These are phyloP conservation scores for Tympanuchus pallidicinctus DNA, from an alignment of 2,113 vertebrate species.

Conservation along the genomic window DNA sequence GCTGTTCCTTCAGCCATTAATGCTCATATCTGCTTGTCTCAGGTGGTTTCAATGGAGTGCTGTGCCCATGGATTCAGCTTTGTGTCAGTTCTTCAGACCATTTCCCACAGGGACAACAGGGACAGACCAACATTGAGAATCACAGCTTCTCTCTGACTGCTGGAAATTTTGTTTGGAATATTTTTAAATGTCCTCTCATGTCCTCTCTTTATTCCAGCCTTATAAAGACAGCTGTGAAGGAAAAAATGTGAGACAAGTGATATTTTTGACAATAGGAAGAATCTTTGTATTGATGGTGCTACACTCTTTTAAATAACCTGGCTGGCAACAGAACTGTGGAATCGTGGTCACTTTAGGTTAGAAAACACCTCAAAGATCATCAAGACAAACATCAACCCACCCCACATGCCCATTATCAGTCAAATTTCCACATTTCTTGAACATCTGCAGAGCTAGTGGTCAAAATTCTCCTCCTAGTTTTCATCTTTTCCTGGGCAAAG, in stretches of 20 bases:
- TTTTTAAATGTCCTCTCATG: neutral
- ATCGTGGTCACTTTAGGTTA: too few species aligned
- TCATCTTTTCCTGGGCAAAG: neutral
- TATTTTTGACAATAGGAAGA: neutral
- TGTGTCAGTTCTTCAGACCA: neutral
- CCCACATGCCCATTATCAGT: too few species aligned
- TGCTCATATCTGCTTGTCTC: neutral
- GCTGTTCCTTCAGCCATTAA: conserved; percentile 35
- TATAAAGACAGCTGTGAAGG: neutral
- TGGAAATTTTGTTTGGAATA: neutral
- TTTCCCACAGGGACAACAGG: neutral
- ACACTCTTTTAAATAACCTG: neutral
- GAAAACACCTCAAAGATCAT: too few species aligned
- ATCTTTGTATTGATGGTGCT: neutral
- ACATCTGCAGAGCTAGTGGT: rapidly evolving
- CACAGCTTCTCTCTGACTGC: neutral
- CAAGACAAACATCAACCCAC: too few species aligned
- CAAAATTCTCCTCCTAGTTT: neutral
- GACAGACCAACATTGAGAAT: neutral
- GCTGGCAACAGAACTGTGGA: neutral
- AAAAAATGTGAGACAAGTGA: neutral
- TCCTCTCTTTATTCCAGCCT: neutral
- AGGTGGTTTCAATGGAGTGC: conserved; percentile 33
- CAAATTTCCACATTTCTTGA: too few species aligned
- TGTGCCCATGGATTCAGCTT: neutral